Evolutionary conservation across 2,113 vertebrate species (phyloP), one percentile per base, ranked within the genome.

Genomic region (Urocolius indicus): DNA sequence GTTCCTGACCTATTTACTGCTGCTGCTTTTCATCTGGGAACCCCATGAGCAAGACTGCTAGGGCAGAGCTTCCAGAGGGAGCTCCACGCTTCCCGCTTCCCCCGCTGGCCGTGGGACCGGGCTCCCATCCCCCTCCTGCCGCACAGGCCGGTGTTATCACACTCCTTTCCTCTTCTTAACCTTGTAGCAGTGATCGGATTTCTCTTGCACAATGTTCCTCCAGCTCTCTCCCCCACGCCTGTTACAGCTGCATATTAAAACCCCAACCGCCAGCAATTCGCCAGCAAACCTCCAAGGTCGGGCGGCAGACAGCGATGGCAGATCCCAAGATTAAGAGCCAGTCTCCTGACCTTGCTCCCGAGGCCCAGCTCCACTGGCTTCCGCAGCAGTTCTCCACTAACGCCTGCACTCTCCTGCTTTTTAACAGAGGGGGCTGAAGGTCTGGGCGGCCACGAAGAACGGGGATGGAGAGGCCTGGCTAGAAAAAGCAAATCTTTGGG

Each of bases 1-100:
- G 62, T 38, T 94, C 72, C 92, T 94, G 94, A 95, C 95, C 91
- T 92, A 96, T 84, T 86, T 95, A 69, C 55, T 94, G 81, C 87
- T 94, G 81, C 87, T 10, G 27, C 63, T 93, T 62, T 51, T 73
- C 72, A 78, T 86, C 75, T 22, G 48, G 76, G 58, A 90, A 90
- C 34, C 57, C 41, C 76, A 38, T 1, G 9, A 91, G 82, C 59
- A 34, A 69, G 63, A 43, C 49, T 76, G 83, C 67, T 79, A 22
- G 17, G 72, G 90, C 57, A 73, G 45, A 71, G 41, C 36, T 69
- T 49, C 82, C 67, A 85, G 54, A 0, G 2, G 45, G 85, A 95
- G 45, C 71, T 85, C 27, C 2, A 34, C 72, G 32, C n/a, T 29
- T 41, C 38, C 12, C 72, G 32, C n/a, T 29, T 41, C 38, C 12